Evolutionary conservation across 1,140 invertebrate species (phyloP), one percentile per base, ranked within the genome.

Genomic region (Sinella curviseta): DNA sequence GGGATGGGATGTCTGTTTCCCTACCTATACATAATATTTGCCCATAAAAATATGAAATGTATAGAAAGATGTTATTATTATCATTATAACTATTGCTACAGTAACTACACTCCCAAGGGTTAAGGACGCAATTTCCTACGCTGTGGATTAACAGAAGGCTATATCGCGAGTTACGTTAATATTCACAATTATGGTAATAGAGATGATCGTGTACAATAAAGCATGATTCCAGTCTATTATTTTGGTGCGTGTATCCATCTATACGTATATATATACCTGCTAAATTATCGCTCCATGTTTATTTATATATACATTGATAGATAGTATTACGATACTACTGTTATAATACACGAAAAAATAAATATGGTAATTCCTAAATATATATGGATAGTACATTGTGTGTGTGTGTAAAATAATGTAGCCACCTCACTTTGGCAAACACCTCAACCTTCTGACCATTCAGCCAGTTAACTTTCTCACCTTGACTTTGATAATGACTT

Each of bases 401-500:
- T n/a, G n/a, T 48, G 14, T n/a, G 24, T 26, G 57, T 60, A 60
- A 3, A 26, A 60, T 70, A 4, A 31, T 31, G 65, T 8, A 30
- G 26, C 31, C 65, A 70, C 28, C 30, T 70, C 14, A 30, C 3
- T 70, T 70, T 33, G 28, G 65, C 65, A 70, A 70, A 70, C 65
- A 70, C 65, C 65, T 70, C 65, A 70, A 70, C 65, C 65, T 70
- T 70, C 65, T 70, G 65, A 31, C 30, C 65, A 70, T 70, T 70
- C 65, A 70, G 65, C 65, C 65, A 70, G 31, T 33, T 70, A 70
- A 24, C 65, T 70, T 70, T 70, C 65, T 70, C 65, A 70, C 65
- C 65, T 70, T 70, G 65, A 70, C 65, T 70, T 70, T 70, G 65
- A 70, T 70, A 70, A 70, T 70, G 65, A 70, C 65, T 70, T 70